Evolutionary conservation across 2,113 vertebrate species (phyloP).

Genomic region (Thalassarche chlororhynchos): DNA sequence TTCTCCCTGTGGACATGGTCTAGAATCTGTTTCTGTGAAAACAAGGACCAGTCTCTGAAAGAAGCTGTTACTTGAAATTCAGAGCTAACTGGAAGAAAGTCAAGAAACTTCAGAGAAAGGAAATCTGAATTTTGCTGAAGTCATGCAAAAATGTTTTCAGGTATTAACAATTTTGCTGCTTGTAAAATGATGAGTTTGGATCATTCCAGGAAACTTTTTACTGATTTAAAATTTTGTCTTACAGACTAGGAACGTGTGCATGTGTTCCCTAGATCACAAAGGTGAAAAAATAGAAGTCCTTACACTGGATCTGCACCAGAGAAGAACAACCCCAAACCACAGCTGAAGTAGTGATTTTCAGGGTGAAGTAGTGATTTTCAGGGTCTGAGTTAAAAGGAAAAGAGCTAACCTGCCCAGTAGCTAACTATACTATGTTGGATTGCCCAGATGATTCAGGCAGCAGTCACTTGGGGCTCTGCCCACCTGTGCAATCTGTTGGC

Average conservation of each 20-base stretch:
- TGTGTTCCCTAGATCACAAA: background rate
- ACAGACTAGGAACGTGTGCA: background rate
- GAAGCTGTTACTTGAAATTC: background rate
- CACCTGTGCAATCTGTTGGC: background rate
- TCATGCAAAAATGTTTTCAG: background rate
- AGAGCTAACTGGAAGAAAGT: background rate
- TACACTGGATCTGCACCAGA: background rate
- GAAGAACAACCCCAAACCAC: background rate
- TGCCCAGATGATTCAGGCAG: background rate
- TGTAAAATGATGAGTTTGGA: background rate
- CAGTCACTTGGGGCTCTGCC: background rate
- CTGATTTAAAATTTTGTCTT: background rate
- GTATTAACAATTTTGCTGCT: background rate
- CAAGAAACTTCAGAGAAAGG: background rate
- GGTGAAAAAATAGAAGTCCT: background rate
- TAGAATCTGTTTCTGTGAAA: background rate
- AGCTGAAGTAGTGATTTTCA: background rate
- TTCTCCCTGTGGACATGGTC: background rate
- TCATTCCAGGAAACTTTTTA: background rate
- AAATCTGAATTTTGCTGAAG: background rate
- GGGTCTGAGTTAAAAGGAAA: background rate
- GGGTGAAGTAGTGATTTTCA: background rate
- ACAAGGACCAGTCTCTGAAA: background rate
- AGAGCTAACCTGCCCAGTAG: background rate
- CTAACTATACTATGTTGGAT: background rate